Evolutionary conservation across 2,888 invertebrate species (phyloP).

Genomic region (Meteorus cinctellus): DNA sequence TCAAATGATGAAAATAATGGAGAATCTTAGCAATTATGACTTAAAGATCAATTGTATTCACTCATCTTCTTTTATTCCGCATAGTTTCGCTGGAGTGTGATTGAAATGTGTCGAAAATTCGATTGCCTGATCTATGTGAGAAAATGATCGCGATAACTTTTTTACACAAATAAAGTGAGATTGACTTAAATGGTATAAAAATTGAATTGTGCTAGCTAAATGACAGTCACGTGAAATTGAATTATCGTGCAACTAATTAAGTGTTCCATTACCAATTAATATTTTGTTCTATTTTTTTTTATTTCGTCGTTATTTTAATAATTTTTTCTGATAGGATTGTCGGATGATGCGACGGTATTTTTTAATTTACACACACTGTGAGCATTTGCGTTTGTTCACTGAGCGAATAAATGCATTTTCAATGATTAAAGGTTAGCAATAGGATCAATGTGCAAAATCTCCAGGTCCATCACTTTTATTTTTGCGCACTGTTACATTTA

Average conservation of each 20-base stretch:
- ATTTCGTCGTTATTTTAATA: neutral
- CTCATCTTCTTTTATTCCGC: too few species aligned
- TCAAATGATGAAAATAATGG: conserved; percentile 32
- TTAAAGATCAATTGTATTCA: neutral
- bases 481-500: conserved; percentile 63
- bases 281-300: conserved; percentile 4
- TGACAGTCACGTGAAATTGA: conserved; percentile 36
- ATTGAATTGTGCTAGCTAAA: conserved; percentile 42
- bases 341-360: conserved; percentile 22
- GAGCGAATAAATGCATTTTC: conserved; percentile 29
- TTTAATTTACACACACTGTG: conserved; percentile 32
- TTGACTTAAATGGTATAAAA: conserved; percentile 27
- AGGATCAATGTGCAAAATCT: conserved; percentile 56
- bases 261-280: conserved; percentile 17
- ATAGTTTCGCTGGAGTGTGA: neutral
- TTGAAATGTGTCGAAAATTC: neutral
- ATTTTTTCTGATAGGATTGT: conserved; percentile 23
- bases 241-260: conserved; percentile 36
- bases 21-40: neutral
- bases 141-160: neutral
- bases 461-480: conserved; percentile 58
- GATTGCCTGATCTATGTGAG: neutral
- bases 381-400: conserved; percentile 15
- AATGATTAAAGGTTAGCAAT: conserved; percentile 39
- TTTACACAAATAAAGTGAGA: neutral